Evolutionary conservation across 2,797 vertebrate species (phyloP).

Genomic region (Rhabdophis nuchalis): DNA sequence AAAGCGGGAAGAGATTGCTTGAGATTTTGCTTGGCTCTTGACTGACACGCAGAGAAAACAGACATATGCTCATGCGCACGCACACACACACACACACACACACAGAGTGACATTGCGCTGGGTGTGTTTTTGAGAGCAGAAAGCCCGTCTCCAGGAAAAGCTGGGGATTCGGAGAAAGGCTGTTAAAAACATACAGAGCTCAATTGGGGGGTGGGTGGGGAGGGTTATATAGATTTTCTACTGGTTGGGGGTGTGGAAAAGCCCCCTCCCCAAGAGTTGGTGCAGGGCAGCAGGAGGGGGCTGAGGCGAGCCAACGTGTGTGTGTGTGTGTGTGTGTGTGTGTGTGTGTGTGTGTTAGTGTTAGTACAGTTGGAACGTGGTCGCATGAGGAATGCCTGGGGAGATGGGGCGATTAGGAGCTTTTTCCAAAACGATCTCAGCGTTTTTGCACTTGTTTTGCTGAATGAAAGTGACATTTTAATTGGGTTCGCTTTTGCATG

Average conservation of each 20-base stretch:
- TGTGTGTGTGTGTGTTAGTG: neutral
- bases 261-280: accelerated
- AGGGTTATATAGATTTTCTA: neutral
- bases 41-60: neutral
- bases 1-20: neutral
- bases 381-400: neutral
- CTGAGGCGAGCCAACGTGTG: neutral
- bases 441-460: neutral
- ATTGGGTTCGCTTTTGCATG: neutral
- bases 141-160: neutral
- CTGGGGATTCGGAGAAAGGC: neutral
- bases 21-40: neutral
- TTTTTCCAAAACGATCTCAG: neutral
- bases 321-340: too few relatives aligned
- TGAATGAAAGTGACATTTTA: neutral
- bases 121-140: neutral
- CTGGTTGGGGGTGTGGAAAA: accelerated
- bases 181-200: neutral
- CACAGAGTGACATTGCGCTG: too few relatives aligned
- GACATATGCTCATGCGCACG: neutral
- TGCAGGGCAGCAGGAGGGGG: neutral
- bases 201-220: accelerated
- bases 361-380: neutral
- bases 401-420: neutral
- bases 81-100: neutral